Percentiles rank a stretch among this genome's conserved stretches.
phyloP scores from a whole-genome alignment of 2,113 vertebrate species.

The Gallinago paraguaiae region DNA sequence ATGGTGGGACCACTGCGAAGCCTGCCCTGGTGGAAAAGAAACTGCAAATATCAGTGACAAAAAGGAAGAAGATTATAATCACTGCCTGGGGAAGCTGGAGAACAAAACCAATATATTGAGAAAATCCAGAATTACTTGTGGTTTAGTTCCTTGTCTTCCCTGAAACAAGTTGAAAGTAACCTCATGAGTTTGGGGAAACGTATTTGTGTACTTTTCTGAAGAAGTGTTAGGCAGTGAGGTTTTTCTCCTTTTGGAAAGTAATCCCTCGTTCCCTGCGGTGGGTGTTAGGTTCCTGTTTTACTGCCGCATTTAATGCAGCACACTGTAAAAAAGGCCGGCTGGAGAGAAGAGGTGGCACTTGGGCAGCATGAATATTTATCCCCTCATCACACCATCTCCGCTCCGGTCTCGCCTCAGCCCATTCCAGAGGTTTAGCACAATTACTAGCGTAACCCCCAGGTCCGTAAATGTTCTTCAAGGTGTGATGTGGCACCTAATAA shows the following conservation, averaged over 20 bases:
- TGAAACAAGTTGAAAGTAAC: not conserved
- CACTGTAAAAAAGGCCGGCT: not conserved
- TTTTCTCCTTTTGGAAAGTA: not conserved
- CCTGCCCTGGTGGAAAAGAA: not conserved
- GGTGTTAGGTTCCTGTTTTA: not conserved
- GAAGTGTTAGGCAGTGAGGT: not conserved
- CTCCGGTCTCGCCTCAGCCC: not conserved
- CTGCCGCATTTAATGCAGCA: not conserved
- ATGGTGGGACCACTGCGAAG: not conserved
- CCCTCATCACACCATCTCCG: not conserved
- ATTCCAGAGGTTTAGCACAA: not conserved
- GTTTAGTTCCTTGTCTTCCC: not conserved
- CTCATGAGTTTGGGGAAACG: not conserved
- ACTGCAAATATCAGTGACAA: not conserved
- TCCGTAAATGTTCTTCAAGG: accelerated
- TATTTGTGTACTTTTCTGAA: not conserved
- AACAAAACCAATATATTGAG: not conserved
- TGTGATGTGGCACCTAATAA: not conserved
- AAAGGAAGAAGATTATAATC: not conserved
- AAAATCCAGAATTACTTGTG: not conserved
- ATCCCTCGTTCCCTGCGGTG: not conserved
- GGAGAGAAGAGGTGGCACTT: not conserved
- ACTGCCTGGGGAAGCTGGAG: not conserved
- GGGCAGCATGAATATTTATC: not conserved
- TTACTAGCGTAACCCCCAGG: not conserved